A percentile compares a stretch with the other conserved stretches of the same genome.
phyloP scores from a whole-genome alignment of 2,888 invertebrate genomes.

The Alviniconcha strummeri region DNA sequence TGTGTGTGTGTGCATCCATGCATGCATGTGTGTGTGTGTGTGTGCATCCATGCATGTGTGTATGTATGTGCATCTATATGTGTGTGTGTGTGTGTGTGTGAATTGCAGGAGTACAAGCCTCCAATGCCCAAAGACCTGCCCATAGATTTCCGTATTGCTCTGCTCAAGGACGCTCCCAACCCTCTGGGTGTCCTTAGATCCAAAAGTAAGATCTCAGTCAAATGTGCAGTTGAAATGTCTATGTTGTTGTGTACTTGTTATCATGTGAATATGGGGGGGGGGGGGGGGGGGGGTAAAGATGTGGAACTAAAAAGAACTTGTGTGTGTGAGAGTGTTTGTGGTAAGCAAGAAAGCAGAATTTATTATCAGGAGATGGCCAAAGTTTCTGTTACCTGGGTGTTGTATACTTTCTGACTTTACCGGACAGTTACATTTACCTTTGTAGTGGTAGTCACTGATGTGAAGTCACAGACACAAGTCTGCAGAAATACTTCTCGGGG shows the following conservation, averaged over 20 bases:
- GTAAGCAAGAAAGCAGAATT: no score
- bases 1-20: neutral
- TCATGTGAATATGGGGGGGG: no score
- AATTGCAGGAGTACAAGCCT: constrained; percentile 61
- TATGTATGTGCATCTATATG: neutral
- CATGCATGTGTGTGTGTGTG: neutral
- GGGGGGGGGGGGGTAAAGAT: neutral
- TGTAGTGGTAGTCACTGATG: no score
- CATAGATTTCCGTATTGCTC: constrained; percentile 1
- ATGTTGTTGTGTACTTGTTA: neutral
- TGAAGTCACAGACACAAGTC: no score
- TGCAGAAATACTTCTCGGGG: no score
- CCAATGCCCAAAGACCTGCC: constrained; percentile 67
- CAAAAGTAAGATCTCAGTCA: constrained; percentile 52
- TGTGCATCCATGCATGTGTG: neutral
- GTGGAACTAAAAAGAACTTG: neutral
- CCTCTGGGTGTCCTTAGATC: constrained; percentile 45
- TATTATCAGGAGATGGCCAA: no score
- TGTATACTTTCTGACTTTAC: no score
- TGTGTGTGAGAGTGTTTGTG: no score
- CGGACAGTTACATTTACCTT: no score
- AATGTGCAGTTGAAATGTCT: neutral
- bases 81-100: no score
- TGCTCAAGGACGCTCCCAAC: neutral
- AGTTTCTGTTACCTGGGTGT: no score